Conservation (phyloP, 2,888 invertebrate genomes). For the Plusia festucae region DNA sequence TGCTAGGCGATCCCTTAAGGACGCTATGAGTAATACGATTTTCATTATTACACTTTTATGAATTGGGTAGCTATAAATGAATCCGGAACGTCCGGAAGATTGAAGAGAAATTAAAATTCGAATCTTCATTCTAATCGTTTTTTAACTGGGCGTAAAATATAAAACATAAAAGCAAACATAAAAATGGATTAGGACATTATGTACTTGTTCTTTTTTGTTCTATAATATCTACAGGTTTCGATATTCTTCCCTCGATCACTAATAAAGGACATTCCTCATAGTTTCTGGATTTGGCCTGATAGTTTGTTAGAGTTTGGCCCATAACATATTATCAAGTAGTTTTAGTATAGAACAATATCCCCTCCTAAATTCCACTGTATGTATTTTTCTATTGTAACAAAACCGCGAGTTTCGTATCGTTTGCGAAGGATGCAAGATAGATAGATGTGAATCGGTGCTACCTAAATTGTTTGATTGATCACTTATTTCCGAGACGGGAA, state of each 20-base stretch:
- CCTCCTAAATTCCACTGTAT: too few relatives aligned
- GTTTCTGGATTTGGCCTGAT: too few relatives aligned
- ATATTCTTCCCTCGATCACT: too few relatives aligned
- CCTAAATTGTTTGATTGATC: slow-evolving; percentile 4
- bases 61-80: slow-evolving; percentile 8
- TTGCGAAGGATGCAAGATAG: background rate
- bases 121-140: background rate
- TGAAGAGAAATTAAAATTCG: background rate
- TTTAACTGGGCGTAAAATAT: background rate
- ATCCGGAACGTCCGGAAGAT: slow-evolving; percentile 5
- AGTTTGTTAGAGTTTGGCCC: too few relatives aligned
- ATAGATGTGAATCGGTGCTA: background rate
- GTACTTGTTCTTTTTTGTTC: too few relatives aligned
- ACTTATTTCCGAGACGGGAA: background rate
- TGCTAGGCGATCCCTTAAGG: slow-evolving; percentile 19
- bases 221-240: too few relatives aligned
- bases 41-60: slow-evolving; percentile 13
- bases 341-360: too few relatives aligned
- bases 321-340: too few relatives aligned
- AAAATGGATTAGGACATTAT: too few relatives aligned
- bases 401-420: background rate
- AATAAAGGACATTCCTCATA: too few relatives aligned
- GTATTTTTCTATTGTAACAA: background rate
- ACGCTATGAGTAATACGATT: slow-evolving; percentile 26
- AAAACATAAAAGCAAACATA: background rate